Conservation (phyloP, 2,113 vertebrate species). For the Heptranchias perlo region DNA sequence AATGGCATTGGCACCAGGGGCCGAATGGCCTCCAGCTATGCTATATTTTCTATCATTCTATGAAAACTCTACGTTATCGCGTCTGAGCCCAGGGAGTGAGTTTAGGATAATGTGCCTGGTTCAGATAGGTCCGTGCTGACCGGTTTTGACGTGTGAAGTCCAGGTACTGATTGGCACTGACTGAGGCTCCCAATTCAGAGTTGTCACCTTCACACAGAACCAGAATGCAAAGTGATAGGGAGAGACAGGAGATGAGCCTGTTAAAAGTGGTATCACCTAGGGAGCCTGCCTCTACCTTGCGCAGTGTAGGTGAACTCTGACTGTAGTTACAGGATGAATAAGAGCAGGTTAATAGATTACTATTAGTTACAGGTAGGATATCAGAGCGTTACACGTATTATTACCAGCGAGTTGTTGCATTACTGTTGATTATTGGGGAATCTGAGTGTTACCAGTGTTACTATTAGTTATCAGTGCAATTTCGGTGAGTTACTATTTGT, state of each 20-base stretch:
- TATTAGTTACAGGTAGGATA: no score
- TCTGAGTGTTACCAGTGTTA: no score
- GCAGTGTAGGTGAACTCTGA: no score
- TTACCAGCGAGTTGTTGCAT: no score
- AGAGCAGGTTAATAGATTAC: no score
- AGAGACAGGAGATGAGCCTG: not conserved
- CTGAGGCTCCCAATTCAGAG: not conserved
- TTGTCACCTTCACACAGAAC: not conserved
- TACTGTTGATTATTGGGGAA: no score
- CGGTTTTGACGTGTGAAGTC: not conserved
- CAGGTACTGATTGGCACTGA: not conserved
- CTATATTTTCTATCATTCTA: not conserved
- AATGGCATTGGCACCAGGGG: not conserved
- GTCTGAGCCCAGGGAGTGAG: not conserved
- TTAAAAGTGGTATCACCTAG: not conserved
- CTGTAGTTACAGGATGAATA: no score
- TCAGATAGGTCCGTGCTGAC: not conserved
- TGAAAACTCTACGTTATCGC: not conserved
- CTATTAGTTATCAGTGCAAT: no score
- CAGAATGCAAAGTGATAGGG: not conserved
- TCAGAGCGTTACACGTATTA: no score
- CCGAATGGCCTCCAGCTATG: not conserved
- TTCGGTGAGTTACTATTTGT: no score
- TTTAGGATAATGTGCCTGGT: not conserved
- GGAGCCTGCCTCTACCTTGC: no score